Evolutionary conservation across 2,888 invertebrate genomes (phyloP), one percentile per base, ranked within the genome.

Genomic region (Sisyra nigra): DNA sequence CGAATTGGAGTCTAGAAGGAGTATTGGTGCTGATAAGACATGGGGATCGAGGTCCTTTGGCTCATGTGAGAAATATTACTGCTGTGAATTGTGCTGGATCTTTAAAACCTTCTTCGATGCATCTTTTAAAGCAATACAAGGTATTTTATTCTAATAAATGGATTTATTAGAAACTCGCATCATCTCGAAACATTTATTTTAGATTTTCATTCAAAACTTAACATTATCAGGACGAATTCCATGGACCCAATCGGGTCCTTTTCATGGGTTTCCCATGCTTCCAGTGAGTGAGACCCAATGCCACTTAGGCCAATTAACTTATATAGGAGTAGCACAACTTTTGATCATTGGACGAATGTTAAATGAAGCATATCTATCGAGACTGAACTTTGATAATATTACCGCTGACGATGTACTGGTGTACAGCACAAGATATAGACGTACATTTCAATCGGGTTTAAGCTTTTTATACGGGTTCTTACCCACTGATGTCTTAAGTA

Each of bases 401-500:
- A 61, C 62, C 3, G 54, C 63, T 55, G 71, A 75, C 3, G 80
- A 80, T 48, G 66, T 82, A 29, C 57, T 80, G 10, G 71, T 82
- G 4, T 81, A 79, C 57, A 85, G 87, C 51, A 92, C 93, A 0
- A 72, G 83, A 34, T 91, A 88, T 58, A 64, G 89, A 1, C 72
- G 96, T 53, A 94, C 94, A 13, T 88, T 86, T 55, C 93, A 93
- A 63, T 92, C 92, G 52, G 81, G 86, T 0, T 67, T 88, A 50
- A 87, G 87, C 0, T 69, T 88, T 50, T 59, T 86, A 3, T 84
- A 76, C 55, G 74, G 79, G 0, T 70, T 88, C 48, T 63, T 87
- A 31, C 76, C 79, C 3, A 61, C 68, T 2, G 80, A 82, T 44
- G 69, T 77, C 40, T 66, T 80, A 53, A 63, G 74, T 7, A 75